These are phyloP conservation scores for Lutjanus campechanus DNA, from an alignment of 2,797 vertebrate genomes.

Conservation along the genomic window DNA sequence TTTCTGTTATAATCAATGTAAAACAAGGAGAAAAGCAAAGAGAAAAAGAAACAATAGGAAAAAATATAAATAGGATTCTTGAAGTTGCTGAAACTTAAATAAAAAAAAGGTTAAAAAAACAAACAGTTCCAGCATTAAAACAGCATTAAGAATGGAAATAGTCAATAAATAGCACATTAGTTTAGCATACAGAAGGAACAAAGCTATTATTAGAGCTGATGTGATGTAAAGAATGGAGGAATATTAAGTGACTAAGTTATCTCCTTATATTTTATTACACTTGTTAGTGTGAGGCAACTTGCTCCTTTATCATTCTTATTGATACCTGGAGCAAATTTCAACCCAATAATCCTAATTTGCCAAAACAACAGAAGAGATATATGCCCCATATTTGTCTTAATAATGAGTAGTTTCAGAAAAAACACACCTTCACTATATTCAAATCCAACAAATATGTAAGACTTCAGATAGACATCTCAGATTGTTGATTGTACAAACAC, in stretches of 20 bases:
- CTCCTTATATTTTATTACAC: neutral
- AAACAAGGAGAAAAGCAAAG: too few relatives aligned
- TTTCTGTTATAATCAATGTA: too few relatives aligned
- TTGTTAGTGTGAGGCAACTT: neutral
- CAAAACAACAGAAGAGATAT: neutral
- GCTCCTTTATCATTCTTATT: neutral
- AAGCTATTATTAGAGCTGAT: too few relatives aligned
- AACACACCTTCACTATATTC: neutral
- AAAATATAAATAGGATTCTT: too few relatives aligned
- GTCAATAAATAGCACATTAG: neutral
- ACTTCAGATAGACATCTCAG: neutral
- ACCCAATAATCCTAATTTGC: neutral
- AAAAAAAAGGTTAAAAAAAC: too few relatives aligned
- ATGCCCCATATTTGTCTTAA: neutral
- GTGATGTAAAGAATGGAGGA: neutral
- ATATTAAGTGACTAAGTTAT: neutral
- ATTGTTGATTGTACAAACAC: neutral
- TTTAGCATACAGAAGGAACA: too few relatives aligned
- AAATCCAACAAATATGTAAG: neutral
- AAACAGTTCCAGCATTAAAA: neutral
- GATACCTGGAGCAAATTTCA: too few relatives aligned
- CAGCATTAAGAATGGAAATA: neutral
- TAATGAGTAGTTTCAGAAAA: neutral
- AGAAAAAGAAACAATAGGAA: too few relatives aligned
- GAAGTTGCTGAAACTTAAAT: too few relatives aligned